These are phyloP conservation scores for Danio tinwini DNA, from an alignment of 2,797 vertebrate genomes.

Conservation along the genomic window DNA sequence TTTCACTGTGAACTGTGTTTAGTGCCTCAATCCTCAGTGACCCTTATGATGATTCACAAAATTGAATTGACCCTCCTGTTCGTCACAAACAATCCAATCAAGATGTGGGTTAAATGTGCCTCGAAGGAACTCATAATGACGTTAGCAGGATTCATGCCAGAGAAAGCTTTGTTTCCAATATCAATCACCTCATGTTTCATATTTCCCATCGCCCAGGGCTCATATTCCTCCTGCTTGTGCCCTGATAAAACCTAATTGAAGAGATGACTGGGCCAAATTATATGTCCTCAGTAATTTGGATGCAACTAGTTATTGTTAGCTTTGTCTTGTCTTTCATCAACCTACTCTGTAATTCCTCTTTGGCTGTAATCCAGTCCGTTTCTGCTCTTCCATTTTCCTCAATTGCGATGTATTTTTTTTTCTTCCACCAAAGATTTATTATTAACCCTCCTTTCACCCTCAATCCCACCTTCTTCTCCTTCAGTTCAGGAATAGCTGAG, in stretches of 20 bases:
- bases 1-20: slow-evolving; percentile 23
- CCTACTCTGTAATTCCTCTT: slow-evolving; percentile 46
- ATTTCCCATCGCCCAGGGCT: slow-evolving; percentile 21
- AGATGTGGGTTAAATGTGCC: slow-evolving; percentile 27
- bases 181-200: slow-evolving; percentile 45
- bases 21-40: slow-evolving; percentile 39
- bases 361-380: slow-evolving; percentile 37
- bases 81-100: slow-evolving; percentile 46
- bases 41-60: slow-evolving; percentile 28
- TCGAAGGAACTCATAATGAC: slow-evolving; percentile 37
- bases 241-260: slow-evolving; percentile 46
- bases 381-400: slow-evolving; percentile 28
- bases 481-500: slow-evolving; percentile 66
- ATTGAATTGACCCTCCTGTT: slow-evolving; percentile 47
- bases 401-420: slow-evolving; percentile 40
- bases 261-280: slow-evolving; percentile 29
- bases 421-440: slow-evolving; percentile 46
- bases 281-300: slow-evolving; percentile 32
- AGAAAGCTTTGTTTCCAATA: slow-evolving; percentile 32
- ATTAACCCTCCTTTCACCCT: slow-evolving; percentile 49
- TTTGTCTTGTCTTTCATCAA: slow-evolving; percentile 43
- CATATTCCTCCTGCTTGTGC: slow-evolving; percentile 42
- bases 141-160: slow-evolving; percentile 28
- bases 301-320: slow-evolving; percentile 46
- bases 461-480: slow-evolving; percentile 59